A percentile compares a stretch with the other conserved stretches of the same genome.
Evolutionary conservation across 2,888 invertebrate genomes (phyloP).

Genomic region (Scotopteryx bipunctaria): DNA sequence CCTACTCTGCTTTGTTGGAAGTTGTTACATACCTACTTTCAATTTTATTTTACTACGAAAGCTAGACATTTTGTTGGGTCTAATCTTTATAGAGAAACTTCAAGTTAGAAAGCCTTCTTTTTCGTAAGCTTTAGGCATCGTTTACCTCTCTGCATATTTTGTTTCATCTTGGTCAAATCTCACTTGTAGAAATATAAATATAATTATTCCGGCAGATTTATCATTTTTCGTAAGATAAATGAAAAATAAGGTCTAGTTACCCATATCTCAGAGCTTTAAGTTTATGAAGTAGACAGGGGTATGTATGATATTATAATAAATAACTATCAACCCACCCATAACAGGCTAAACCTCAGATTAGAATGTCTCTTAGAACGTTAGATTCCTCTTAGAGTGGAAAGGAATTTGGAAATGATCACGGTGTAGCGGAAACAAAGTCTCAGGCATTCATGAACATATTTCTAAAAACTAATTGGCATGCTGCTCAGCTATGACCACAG

Average conservation of each 20-base stretch:
- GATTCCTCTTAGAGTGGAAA: no score
- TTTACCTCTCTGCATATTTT: neutral
- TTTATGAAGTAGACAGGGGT: slow-evolving; percentile 1
- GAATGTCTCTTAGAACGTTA: no score
- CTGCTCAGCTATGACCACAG: no score
- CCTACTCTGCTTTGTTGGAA: slow-evolving; percentile 48
- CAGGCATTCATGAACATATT: no score
- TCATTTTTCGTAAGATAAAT: neutral
- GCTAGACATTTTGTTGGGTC: neutral
- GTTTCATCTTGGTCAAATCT: neutral
- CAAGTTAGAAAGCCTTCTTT: slow-evolving; percentile 21
- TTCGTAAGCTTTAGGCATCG: slow-evolving; percentile 15
- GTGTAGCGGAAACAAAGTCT: no score
- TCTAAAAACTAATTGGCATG: no score
- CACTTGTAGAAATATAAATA: neutral
- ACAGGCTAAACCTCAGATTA: no score
- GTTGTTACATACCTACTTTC: slow-evolving; percentile 43
- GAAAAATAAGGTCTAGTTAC: neutral
- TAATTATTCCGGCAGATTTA: neutral
- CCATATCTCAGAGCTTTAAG: slow-evolving; percentile 4
- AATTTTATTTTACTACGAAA: neutral
- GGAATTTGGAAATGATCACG: no score
- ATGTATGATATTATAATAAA: neutral
- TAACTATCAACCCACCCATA: no score
- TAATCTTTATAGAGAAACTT: no score